Percentiles rank a stretch among this genome's conserved stretches.
Conservation (phyloP, 2,797 vertebrate species). For the Hoplostethus atlanticus region DNA sequence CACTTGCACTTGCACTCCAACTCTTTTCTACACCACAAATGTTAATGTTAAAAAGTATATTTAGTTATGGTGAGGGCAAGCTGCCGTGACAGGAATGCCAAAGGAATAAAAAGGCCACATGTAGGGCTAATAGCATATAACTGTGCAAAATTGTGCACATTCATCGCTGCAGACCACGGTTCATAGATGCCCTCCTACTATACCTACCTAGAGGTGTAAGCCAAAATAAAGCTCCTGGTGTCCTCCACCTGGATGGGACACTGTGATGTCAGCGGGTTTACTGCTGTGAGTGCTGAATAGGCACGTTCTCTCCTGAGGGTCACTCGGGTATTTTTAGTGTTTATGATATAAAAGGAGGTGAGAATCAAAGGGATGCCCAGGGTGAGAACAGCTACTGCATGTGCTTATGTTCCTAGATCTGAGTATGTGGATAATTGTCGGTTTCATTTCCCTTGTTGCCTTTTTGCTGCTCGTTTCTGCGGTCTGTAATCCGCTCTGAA, state of each 20-base stretch:
- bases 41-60: too few relatives aligned
- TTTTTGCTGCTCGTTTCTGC: constrained; percentile 23
- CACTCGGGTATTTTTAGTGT: constrained; percentile 78
- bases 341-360: constrained; percentile 65
- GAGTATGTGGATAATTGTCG: constrained; percentile 37
- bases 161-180: background rate
- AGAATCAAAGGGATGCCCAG: constrained; percentile 64
- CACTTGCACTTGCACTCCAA: too few relatives aligned
- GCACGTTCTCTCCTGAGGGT: constrained; percentile 73
- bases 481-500: constrained; percentile 39
- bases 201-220: constrained; percentile 50
- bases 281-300: constrained; percentile 71
- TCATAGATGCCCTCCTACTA: background rate
- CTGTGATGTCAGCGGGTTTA: constrained; percentile 79
- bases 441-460: constrained; percentile 43
- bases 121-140: too few relatives aligned
- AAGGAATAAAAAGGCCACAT: too few relatives aligned
- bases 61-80: too few relatives aligned
- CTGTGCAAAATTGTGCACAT: background rate
- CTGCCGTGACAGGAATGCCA: too few relatives aligned
- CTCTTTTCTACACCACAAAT: too few relatives aligned
- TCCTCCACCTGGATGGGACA: constrained; percentile 79
- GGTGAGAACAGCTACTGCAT: constrained; percentile 42
- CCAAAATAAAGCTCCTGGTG: constrained; percentile 53
- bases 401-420: constrained; percentile 30